phyloP scores from a whole-genome alignment of 2,113 vertebrate genomes.

The Sclerurus mexicanus region DNA sequence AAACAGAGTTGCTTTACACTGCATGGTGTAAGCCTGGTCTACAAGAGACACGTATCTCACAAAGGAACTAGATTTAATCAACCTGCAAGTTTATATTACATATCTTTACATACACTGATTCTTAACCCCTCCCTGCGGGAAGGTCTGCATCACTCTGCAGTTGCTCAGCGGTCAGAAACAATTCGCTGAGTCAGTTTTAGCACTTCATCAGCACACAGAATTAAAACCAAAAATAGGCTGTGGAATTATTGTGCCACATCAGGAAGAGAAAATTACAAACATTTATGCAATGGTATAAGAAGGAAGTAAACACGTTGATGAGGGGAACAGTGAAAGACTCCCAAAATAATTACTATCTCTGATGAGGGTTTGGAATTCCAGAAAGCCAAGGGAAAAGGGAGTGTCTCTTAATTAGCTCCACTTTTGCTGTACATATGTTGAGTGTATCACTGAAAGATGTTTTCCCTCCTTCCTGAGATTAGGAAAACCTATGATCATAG shows the following conservation, averaged over 20 bases:
- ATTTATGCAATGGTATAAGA: not conserved
- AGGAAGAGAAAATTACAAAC: not conserved
- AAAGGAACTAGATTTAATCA: not conserved
- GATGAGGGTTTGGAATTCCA: slow-evolving; percentile 3
- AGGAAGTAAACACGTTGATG: slow-evolving; percentile 3
- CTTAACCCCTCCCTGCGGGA: accelerated
- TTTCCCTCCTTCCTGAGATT: not conserved
- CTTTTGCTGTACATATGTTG: not conserved
- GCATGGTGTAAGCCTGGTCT: too few species aligned
- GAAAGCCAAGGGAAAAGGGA: slow-evolving; percentile 6
- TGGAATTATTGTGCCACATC: not conserved
- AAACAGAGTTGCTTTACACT: accelerated
- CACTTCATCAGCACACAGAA: not conserved
- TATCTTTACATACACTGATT: accelerated
- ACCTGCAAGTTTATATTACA: not conserved
- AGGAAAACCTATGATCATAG: not conserved
- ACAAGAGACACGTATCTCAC: accelerated
- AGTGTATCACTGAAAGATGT: not conserved
- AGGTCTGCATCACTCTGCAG: not conserved
- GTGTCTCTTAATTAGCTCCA: not conserved
- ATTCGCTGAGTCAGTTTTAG: not conserved
- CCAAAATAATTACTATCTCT: slow-evolving; percentile 16
- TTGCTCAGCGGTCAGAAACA: accelerated
- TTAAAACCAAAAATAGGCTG: not conserved
- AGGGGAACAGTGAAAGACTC: slow-evolving; percentile 15